These are phyloP conservation scores for Seriola quinqueradiata DNA, from an alignment of 2,113 vertebrate species.

Conservation along the genomic window DNA sequence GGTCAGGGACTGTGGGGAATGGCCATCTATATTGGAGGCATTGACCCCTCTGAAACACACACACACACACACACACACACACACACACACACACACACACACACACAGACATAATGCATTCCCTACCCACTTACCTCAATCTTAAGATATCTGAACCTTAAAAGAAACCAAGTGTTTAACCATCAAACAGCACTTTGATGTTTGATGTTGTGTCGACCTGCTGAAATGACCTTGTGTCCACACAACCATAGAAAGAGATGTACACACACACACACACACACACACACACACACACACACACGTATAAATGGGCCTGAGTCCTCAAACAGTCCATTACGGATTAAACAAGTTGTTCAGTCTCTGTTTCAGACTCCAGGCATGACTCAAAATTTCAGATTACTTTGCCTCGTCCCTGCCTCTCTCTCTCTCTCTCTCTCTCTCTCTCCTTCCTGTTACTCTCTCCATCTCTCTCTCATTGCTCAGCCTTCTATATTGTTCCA, in stretches of 20 bases:
- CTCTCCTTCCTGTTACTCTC: background rate
- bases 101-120: too few relatives aligned
- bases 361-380: conserved; percentile 45
- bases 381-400: conserved; percentile 57
- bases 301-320: background rate
- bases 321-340: conserved; percentile 59
- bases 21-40: conserved; percentile 46
- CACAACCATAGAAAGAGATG: too few relatives aligned
- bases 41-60: conserved; percentile 40
- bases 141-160: too few relatives aligned
- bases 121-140: too few relatives aligned
- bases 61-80: conserved; percentile 26
- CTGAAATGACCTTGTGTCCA: too few relatives aligned
- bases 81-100: conserved; percentile 23
- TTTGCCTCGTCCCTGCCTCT: background rate
- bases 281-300: conserved; percentile 23
- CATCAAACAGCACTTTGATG: too few relatives aligned
- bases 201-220: background rate
- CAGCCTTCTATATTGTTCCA: conserved; percentile 36
- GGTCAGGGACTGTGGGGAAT: conserved; percentile 46
- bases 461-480: background rate
- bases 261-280: conserved; percentile 28
- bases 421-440: background rate
- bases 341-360: conserved; percentile 56
- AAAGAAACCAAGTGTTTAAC: too few relatives aligned